Evolutionary conservation across 2,888 invertebrate genomes (phyloP), one percentile per base, ranked within the genome.

Genomic region (Zaprionus bogoriensis): DNA sequence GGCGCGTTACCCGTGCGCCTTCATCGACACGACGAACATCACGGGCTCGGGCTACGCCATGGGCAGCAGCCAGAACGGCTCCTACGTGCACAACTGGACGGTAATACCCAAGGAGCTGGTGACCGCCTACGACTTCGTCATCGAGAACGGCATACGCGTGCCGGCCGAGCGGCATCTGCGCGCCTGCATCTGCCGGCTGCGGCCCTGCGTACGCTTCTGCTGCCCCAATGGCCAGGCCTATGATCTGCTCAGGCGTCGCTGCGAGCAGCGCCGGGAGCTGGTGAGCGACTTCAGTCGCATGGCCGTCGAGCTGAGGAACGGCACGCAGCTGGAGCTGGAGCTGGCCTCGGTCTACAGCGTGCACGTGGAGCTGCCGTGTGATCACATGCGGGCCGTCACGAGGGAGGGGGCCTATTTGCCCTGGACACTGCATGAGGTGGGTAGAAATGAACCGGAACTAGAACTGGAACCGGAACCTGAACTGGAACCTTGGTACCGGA

Each of bases 151-250:
- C 2, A 69, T 78, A 0, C 85, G 88, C 0, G 54, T 87, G 41
- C 74, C 86, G 2, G 87, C 77, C 0, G 57, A 66, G 3, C 63
- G 75, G 0, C 89, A 90, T 51, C 46, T 87, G 17, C 79, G 90
- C 4, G 91, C 89, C 7, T 91, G 91, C 51, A 63, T 90, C 28
- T 91, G 91, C 20, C 74, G 83, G 10, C 39, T 88, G 19, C 82
- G 76, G 10, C 81, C 89, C 0, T 91, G 91, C 42, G 81, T 91
- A 7, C 80, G 90, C 4, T 88, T 90, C 50, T 91, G 91, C 52
- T 91, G 91, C 47, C 67, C 83, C 0, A 54, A 45, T 0, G 83
- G 78, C 0, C 67, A 78, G 30, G 52, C 77, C 27, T 90, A 88
- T 20, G 83, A 87, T 14, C 46, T 77, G 28, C 12, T 62, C 20